Base-by-base conservation (phyloP, 2,797 vertebrate species). In the Chiloscyllium punctatum region DNA sequence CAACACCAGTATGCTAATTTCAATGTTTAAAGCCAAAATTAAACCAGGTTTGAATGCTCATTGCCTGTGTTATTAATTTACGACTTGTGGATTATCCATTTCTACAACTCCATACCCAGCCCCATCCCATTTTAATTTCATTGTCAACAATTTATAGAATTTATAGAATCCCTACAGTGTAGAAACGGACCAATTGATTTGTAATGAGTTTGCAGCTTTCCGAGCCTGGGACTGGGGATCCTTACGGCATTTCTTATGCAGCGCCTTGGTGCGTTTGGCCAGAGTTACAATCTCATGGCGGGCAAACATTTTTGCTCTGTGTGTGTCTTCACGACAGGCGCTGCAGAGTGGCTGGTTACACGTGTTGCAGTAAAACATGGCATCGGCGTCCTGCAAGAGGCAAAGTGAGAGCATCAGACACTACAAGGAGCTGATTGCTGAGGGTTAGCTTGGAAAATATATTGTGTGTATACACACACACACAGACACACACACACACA, bases 341-440 rank as follows among this genome's bases (percentile, higher is more conserved):
- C 97, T 96, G 0, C 99, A 99, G 96, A 99, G 97, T 8, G 99
- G 98, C 97, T 99, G 99, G 97, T 97, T 98, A 18, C 99, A 99
- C n/a, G 99, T 99, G 97, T 99, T 99, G 97, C 99, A 99, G 98
- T 98, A 99, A 96, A 98, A 99, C 97, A 98, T 98, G 97, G 98
- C 96, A 95, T 98, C 98, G 8, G 97, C 87, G 95, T 99, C 98
- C 99, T 99, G 96, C 48, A 74, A 27, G 37, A 25, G 42, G 92
- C 62, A 68, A 92, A 92, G 62, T 6, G 8, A 37, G 2, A 92
- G 23, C 18, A 21, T 92, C 3, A 92, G 66, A 37, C n/a, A 25
- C 90, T 92, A 18, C n/a, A 42, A 37, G 2, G 23, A 69, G 7
- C 62, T n/a, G n/a, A 92, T 23, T 23, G 66, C 16, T 91, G 5